These are phyloP conservation scores for Xanthia togata DNA, from an alignment of 2,888 invertebrate species.

Conservation along the genomic window DNA sequence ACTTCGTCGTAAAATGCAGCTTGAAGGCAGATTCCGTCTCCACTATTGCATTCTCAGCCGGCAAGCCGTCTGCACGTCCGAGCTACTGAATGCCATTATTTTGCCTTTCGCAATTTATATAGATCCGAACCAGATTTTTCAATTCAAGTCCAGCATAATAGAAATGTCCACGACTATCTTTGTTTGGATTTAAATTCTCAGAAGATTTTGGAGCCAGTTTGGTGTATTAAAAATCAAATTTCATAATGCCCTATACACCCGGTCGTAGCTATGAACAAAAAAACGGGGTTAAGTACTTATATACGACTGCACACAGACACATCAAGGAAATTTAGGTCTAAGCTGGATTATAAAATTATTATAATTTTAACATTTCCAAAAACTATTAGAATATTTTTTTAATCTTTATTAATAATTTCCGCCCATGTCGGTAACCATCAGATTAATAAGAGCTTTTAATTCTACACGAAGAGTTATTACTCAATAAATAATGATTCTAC, in stretches of 20 bases:
- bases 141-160: conserved; percentile 23
- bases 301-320: no score
- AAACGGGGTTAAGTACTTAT: no score
- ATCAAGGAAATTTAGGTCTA: no score
- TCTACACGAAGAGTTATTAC: background rate
- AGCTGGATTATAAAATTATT: no score
- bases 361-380: no score
- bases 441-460: background rate
- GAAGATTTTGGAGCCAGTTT: background rate
- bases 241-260: background rate
- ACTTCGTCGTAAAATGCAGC: conserved; percentile 3
- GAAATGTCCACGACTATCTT: background rate
- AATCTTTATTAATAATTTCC: background rate
- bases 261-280: no score
- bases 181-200: background rate
- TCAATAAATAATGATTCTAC: background rate
- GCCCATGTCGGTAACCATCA: no score
- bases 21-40: conserved; percentile 9
- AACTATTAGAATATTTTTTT: no score
- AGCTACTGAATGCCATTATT: conserved; percentile 35
- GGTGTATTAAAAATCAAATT: background rate
- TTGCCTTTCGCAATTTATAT: conserved; percentile 29
- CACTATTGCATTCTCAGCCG: conserved; percentile 50
- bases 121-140: conserved; percentile 31
- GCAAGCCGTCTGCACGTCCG: conserved; percentile 24